phyloP scores from a whole-genome alignment of 2,888 invertebrate species.

The Tetanocera ferruginea region DNA sequence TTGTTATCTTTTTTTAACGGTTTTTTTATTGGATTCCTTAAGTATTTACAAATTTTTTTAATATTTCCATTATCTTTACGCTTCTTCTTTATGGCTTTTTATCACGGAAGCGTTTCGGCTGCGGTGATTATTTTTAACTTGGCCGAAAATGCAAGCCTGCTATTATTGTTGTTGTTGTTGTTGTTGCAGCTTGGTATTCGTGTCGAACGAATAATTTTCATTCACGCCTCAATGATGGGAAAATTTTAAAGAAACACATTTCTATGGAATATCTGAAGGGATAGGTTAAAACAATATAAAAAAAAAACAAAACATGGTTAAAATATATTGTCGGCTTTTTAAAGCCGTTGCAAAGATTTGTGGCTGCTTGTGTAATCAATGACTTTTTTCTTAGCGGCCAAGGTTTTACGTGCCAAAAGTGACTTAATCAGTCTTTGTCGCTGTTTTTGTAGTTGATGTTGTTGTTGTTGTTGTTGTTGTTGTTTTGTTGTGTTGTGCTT shows the following conservation, averaged over 20 bases:
- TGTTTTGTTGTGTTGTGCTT: no score
- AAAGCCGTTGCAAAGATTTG: neutral
- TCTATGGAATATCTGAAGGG: neutral
- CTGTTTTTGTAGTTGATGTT: no score
- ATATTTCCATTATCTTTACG: no score
- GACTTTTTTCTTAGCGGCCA: neutral
- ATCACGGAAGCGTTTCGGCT: slow-evolving; percentile 13
- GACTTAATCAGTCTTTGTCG: no score
- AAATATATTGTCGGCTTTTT: neutral
- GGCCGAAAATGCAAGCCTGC: neutral
- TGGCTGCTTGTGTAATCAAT: slow-evolving; percentile 2
- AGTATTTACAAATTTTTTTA: no score
- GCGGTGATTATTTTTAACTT: slow-evolving; percentile 4
- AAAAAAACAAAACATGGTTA: no score
- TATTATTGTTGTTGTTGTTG: no score
- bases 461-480: no score
- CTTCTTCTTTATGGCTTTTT: neutral
- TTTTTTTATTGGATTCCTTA: no score
- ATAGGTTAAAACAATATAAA: no score
- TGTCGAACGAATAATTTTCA: neutral
- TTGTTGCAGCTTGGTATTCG: no score
- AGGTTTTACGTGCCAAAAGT: neutral
- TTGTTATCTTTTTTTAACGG: no score
- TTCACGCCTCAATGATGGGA: slow-evolving; percentile 23
- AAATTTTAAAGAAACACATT: neutral